These are phyloP conservation scores for Ectropis crepuscularia DNA, from an alignment of 2,888 invertebrate genomes.

Conservation along the genomic window DNA sequence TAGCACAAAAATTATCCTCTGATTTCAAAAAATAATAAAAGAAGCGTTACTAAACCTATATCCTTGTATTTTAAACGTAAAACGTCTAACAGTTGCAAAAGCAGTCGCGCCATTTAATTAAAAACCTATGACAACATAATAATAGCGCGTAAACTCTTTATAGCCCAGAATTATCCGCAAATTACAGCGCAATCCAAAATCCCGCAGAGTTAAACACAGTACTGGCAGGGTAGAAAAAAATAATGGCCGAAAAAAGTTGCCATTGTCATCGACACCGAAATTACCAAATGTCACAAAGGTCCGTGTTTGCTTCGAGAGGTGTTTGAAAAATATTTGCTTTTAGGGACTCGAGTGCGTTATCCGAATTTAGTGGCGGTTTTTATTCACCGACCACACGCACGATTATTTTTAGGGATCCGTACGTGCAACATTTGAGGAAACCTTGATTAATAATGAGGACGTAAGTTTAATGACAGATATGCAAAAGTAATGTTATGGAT, in stretches of 20 bases:
- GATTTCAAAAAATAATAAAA: too few relatives aligned
- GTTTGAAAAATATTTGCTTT: conserved; percentile 83
- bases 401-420: conserved; percentile 34
- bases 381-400: conserved; percentile 50
- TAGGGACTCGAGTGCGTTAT: conserved; percentile 69
- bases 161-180: conserved; percentile 73
- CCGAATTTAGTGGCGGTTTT: conserved; percentile 44
- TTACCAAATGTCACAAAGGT: conserved; percentile 75
- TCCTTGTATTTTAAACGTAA: conserved; percentile 13
- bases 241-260: conserved; percentile 20
- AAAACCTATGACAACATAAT: conserved; percentile 71
- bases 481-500: too few relatives aligned
- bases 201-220: conserved; percentile 73
- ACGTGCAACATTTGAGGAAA: neutral
- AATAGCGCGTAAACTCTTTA: conserved; percentile 61
- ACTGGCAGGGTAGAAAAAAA: conserved; percentile 35
- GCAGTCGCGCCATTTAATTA: conserved; percentile 56
- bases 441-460: neutral
- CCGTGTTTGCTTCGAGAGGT: conserved; percentile 69
- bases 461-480: neutral
- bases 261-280: conserved; percentile 79
- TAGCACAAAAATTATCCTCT: too few relatives aligned
- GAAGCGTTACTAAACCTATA: too few relatives aligned
- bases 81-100: conserved; percentile 22
- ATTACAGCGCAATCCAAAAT: conserved; percentile 74